Percentiles rank a stretch among this genome's conserved stretches.
These are phyloP conservation scores for Neogobius melanostomus DNA, from an alignment of 2,113 vertebrate genomes.

Conservation along the genomic window DNA sequence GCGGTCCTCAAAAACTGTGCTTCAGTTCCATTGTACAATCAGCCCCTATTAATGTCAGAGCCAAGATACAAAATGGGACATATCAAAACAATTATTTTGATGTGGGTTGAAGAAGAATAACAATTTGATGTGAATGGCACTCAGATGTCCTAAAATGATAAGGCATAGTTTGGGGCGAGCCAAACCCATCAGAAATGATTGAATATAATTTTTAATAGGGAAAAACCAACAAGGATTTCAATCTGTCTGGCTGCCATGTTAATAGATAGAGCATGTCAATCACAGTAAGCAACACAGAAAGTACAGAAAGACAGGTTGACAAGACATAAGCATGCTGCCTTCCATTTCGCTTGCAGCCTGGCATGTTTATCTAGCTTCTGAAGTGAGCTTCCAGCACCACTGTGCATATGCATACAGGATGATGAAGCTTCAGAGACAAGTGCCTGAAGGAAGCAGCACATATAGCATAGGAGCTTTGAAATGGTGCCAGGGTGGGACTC, in stretches of 20 bases:
- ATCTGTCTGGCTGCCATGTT: conserved; percentile 73
- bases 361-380: conserved; percentile 69
- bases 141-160: conserved; percentile 61
- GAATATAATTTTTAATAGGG: conserved; percentile 78
- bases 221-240: conserved; percentile 62
- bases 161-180: conserved; percentile 67
- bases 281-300: conserved; percentile 59
- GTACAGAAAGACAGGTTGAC: conserved; percentile 65
- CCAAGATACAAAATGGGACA: conserved; percentile 58
- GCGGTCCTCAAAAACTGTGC: conserved; percentile 43
- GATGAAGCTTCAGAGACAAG: conserved; percentile 62
- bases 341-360: conserved; percentile 61
- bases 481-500: conserved; percentile 63
- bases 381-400: conserved; percentile 57
- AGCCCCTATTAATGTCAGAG: conserved; percentile 68
- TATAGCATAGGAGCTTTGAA: conserved; percentile 68
- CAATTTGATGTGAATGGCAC: conserved; percentile 63
- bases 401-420: conserved; percentile 66
- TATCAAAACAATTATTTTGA: conserved; percentile 77
- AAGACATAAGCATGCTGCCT: conserved; percentile 62
- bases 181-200: conserved; percentile 70
- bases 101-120: conserved; percentile 65
- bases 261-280: conserved; percentile 72
- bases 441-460: conserved; percentile 64
- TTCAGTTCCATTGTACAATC: conserved; percentile 60